Percentiles rank a stretch among this genome's conserved stretches.
phyloP scores from a whole-genome alignment of 2,113 vertebrate species.

The Gobius niger region DNA sequence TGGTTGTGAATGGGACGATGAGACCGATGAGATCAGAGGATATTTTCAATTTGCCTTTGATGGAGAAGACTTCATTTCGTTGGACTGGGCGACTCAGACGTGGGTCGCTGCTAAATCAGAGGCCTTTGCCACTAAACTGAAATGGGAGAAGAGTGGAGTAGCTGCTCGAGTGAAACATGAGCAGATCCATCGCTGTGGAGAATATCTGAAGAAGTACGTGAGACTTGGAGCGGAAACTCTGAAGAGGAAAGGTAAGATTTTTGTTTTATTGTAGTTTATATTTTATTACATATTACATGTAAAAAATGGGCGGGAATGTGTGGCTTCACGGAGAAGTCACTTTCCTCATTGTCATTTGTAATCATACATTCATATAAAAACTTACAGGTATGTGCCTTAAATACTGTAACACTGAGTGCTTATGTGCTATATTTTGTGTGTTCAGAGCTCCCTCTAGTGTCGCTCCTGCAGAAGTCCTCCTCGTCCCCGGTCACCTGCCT shows the following conservation, averaged over 20 bases:
- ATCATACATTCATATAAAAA: no score
- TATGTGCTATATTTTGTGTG: no score
- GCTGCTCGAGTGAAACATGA: rapidly evolving
- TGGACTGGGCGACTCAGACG: constrained; percentile 30
- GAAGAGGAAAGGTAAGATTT: constrained; percentile 23
- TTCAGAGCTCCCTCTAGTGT: constrained; percentile 16
- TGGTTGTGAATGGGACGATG: constrained; percentile 52
- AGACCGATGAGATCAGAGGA: rapidly evolving
- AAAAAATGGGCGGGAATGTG: no score
- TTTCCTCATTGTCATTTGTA: no score
- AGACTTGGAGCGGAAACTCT: constrained; percentile 11
- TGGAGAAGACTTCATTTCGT: constrained; percentile 47
- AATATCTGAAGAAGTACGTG: constrained; percentile 24
- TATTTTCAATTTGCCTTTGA: rapidly evolving
- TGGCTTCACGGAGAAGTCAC: no score
- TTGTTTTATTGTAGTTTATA: no score
- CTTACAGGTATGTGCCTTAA: no score
- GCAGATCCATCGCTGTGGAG: neutral
- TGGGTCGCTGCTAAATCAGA: constrained; percentile 6
- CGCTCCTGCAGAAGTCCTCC: constrained; percentile 17
- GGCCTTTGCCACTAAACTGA: neutral
- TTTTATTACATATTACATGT: no score
- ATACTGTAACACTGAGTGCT: no score
- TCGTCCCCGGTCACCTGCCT: constrained; percentile 12
- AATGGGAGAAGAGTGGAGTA: neutral